Evolutionary conservation across 1,140 invertebrate species (phyloP), one percentile per base, ranked within the genome.

Genomic region (Zaprionus kolodkinae): DNA sequence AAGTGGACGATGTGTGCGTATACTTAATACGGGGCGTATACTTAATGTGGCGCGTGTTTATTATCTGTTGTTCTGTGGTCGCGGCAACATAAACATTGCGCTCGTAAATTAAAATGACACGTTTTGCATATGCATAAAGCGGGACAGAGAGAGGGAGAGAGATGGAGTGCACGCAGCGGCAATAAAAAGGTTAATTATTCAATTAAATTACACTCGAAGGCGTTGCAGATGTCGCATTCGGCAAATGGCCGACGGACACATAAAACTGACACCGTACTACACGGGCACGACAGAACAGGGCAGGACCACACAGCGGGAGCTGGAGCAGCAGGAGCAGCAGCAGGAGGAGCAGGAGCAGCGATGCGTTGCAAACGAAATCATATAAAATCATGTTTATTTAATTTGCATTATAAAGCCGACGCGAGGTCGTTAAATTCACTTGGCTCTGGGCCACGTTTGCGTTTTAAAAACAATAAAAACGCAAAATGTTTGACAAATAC

Each of bases 111-210:
- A 88, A 88, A 88, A 89, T 88, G 84, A 88, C 84, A 88, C 84
- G 85, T 73, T 88, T 88, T 88, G 84, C 84, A 88, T 88, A 87
- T 84, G 68, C 80, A 75, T 71, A 63, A 27, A 63, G 4, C 13
- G 11, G 54, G 7, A 65, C 4, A 12, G 38, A 56, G 55, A 35
- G n/a, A 17, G 17, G 43, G 43, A 36, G 1, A 35, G 43, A 6
- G 27, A 33, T n/a, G 10, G n/a, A 0, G n/a, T 21, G 30, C 68
- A 81, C 55, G 70, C 71, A 69, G 71, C 33, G 64, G 78, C 85
- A 89, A 88, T 89, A 88, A 89, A 89, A 88, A 89, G 83, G 88
- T 88, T 88, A 88, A 88, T 88, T 88, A 88, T 88, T 88, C 85
- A 88, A 88, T 88, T 88, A 89, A 88, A 88, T 89, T 88, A 87